Conservation (phyloP, 2,888 invertebrate species). For the Drosophila paramelanica region DNA sequence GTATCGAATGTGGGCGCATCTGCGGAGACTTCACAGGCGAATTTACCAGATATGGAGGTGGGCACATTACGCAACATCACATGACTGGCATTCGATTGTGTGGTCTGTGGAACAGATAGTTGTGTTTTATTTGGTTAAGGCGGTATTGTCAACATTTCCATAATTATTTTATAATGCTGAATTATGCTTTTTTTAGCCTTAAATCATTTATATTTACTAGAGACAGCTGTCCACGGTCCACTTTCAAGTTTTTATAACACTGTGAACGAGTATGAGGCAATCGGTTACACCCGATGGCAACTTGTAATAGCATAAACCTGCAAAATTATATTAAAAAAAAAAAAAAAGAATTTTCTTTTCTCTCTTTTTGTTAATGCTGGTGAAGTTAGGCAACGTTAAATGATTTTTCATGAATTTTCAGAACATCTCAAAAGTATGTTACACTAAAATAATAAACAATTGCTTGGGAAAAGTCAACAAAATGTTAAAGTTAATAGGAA, state of each 20-base stretch:
- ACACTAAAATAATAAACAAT: not conserved
- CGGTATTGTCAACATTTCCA: not conserved
- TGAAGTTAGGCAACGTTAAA: not conserved
- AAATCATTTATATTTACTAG: no score
- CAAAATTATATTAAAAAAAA: not conserved
- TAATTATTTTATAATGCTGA: no score
- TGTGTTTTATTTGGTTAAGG: not conserved
- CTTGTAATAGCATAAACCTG: no score
- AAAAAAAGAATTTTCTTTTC: not conserved
- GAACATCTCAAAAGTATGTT: not conserved
- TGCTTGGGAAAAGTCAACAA: no score
- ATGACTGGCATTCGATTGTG: conserved; percentile 84
- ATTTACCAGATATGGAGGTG: conserved; percentile 83
- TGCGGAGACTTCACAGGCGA: conserved; percentile 84
- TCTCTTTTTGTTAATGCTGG: no score
- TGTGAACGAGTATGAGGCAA: not conserved
- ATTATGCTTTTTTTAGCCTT: no score
- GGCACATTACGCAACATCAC: conserved; percentile 83
- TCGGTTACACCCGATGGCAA: not conserved
- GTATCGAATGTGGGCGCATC: conserved; percentile 85
- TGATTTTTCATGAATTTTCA: not conserved
- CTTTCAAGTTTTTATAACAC: no score
- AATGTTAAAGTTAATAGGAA: no score
- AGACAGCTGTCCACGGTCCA: no score
- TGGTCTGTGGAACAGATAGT: conserved; percentile 65